Percentiles rank a stretch among this genome's conserved stretches.
Conservation (phyloP, 2,797 vertebrate species). For the Nannoperca australis region DNA sequence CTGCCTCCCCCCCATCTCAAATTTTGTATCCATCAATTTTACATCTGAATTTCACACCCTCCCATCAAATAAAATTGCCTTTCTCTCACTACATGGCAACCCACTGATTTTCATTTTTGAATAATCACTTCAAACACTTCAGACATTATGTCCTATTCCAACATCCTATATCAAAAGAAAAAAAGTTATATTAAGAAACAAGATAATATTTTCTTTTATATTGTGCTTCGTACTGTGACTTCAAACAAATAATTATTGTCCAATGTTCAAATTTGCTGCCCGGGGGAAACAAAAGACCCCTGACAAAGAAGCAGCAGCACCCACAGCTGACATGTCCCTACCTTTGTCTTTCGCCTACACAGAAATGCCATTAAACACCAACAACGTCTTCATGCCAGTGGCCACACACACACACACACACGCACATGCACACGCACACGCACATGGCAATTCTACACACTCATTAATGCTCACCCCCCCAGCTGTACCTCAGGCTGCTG, state of each 20-base stretch:
- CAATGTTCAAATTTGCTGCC: not conserved
- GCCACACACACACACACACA: constrained; percentile 11
- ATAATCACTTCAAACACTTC: not conserved
- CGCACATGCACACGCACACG: not conserved
- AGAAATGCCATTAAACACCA: constrained; percentile 29
- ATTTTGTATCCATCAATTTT: not conserved
- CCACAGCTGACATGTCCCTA: constrained; percentile 15
- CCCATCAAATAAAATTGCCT: constrained; percentile 6
- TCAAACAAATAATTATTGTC: constrained; percentile 5
- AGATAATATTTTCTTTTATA: not conserved
- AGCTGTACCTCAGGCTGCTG: constrained; percentile 39
- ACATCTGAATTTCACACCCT: not conserved
- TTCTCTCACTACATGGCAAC: constrained; percentile 2
- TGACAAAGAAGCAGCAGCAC: not conserved
- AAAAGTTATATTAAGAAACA: not conserved
- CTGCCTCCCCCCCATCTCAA: not conserved
- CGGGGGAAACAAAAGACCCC: not conserved
- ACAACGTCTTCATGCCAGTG: constrained; percentile 7
- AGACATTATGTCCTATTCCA: not conserved
- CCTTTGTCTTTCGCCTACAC: constrained; percentile 17
- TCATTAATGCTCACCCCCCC: constrained; percentile 30
- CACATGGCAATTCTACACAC: constrained; percentile 36
- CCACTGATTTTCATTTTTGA: constrained; percentile 20
- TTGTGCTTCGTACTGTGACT: not conserved
- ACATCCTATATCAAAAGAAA: not conserved